A percentile compares a stretch with the other conserved stretches of the same genome.
phyloP scores from a whole-genome alignment of 2,888 invertebrate species.

The Holacanthella duospinosa region DNA sequence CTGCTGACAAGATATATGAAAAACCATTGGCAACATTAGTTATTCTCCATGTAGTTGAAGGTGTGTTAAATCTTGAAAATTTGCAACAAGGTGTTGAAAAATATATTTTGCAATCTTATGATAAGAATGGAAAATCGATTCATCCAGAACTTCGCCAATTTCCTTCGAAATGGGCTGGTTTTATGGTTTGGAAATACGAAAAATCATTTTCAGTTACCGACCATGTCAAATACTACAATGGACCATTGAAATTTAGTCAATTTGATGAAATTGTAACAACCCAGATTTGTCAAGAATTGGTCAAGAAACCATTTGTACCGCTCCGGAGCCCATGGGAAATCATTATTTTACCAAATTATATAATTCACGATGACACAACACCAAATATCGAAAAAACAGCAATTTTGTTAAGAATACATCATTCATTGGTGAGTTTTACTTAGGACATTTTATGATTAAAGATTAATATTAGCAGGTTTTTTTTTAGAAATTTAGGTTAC shows the following conservation, averaged over 20 bases:
- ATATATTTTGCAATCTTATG: slow-evolving; percentile 18
- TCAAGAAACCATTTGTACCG: slow-evolving; percentile 14
- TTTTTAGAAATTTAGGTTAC: no score
- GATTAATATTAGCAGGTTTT: no score
- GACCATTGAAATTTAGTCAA: background rate
- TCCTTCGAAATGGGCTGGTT: slow-evolving; percentile 31
- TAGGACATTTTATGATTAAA: no score
- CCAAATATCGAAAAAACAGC: background rate
- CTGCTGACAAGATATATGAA: background rate
- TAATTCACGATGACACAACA: background rate
- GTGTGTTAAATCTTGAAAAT: background rate
- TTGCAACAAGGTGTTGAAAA: background rate
- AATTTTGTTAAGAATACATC: slow-evolving; percentile 17
- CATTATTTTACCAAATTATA: slow-evolving; percentile 15
- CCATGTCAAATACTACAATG: slow-evolving; percentile 24
- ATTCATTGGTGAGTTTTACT: slow-evolving; percentile 18
- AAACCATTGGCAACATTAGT: background rate
- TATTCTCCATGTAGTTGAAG: background rate
- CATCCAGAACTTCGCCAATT: slow-evolving; percentile 25
- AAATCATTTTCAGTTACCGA: slow-evolving; percentile 21
- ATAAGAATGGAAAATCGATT: slow-evolving; percentile 13
- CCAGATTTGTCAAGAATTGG: slow-evolving; percentile 4
- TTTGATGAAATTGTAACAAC: background rate
- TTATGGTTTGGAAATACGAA: slow-evolving; percentile 33
- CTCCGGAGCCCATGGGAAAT: slow-evolving; percentile 33